Conservation (phyloP, 2,113 vertebrate genomes). For the Boulengeromyrus knoepffleri region DNA sequence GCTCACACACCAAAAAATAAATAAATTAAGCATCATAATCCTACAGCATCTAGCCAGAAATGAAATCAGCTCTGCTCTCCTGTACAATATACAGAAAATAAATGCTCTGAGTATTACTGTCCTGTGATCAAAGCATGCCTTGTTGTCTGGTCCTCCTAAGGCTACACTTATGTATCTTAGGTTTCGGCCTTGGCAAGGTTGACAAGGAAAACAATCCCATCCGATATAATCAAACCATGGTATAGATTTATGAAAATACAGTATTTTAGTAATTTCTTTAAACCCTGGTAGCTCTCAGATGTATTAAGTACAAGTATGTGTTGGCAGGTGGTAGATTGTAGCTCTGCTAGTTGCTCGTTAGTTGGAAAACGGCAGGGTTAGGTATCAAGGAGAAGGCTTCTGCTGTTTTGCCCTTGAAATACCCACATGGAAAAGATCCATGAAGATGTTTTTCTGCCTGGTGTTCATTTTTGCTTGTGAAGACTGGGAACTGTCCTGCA, state of each 20-base stretch:
- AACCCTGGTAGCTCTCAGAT: background rate
- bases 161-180: background rate
- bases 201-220: background rate
- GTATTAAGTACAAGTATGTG: background rate
- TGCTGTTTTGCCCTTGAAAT: background rate
- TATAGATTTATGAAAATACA: background rate
- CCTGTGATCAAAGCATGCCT: constrained; percentile 1
- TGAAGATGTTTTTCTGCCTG: background rate
- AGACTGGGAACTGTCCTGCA: background rate
- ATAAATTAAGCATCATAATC: background rate
- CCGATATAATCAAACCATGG: background rate
- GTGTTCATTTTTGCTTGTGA: background rate
- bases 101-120: background rate
- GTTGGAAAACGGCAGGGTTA: background rate
- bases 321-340: background rate
- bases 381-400: background rate
- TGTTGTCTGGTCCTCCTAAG: background rate
- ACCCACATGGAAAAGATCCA: background rate
- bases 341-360: background rate
- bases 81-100: background rate
- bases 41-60: background rate
- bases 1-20: background rate
- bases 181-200: background rate
- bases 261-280: background rate
- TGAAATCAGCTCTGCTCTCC: background rate